These are phyloP conservation scores for Erebia ligea DNA, from an alignment of 2,888 invertebrate genomes.

Conservation along the genomic window DNA sequence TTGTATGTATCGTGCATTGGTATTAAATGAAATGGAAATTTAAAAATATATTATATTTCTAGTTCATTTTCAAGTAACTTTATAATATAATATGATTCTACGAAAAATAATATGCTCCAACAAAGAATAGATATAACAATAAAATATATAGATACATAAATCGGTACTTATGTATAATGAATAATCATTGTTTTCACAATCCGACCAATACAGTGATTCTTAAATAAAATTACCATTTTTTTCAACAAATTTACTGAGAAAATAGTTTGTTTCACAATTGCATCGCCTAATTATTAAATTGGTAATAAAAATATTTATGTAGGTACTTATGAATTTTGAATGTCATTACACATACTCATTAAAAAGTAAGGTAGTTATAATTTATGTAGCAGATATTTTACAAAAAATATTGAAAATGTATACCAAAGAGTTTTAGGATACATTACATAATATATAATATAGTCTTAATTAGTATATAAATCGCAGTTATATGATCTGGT, in stretches of 20 bases:
- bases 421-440: slow-evolving; percentile 63
- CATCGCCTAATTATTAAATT: slow-evolving; percentile 2
- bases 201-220: slow-evolving; percentile 12
- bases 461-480: slow-evolving; percentile 39
- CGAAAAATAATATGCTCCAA: background rate
- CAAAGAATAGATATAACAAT: background rate
- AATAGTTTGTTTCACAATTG: slow-evolving; percentile 1
- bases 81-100: background rate
- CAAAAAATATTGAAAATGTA: slow-evolving; percentile 52
- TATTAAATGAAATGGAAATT: background rate
- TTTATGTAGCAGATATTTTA: slow-evolving; percentile 43
- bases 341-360: slow-evolving; percentile 34
- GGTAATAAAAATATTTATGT: slow-evolving; percentile 4
- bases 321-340: slow-evolving; percentile 32
- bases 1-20: background rate
- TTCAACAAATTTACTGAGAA: background rate
- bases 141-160: background rate
- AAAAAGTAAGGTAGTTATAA: slow-evolving; percentile 37
- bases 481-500: slow-evolving; percentile 34
- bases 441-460: slow-evolving; percentile 30
- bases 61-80: background rate
- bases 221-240: background rate
- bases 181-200: slow-evolving; percentile 4
- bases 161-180: no score
- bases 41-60: background rate